Percentiles rank a stretch among this genome's conserved stretches.
Conservation (phyloP, 2,113 vertebrate genomes). For the Athene noctua region DNA sequence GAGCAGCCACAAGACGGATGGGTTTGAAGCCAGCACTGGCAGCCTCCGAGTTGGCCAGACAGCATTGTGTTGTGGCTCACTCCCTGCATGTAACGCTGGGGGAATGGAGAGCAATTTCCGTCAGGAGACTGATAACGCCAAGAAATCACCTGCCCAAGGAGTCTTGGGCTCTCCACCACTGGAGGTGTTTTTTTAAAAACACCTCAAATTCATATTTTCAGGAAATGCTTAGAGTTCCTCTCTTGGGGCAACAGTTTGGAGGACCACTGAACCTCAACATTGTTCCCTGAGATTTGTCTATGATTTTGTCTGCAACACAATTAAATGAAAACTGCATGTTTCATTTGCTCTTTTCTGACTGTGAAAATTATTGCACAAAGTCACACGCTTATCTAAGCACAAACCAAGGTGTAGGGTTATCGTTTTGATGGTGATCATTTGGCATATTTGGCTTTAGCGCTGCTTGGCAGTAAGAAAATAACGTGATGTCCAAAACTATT, state of each 20-base stretch:
- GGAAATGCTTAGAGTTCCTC: background rate
- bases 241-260: background rate
- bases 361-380: background rate
- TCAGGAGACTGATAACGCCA: background rate
- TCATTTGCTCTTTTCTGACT: rapidly evolving
- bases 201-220: background rate
- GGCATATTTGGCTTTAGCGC: rapidly evolving
- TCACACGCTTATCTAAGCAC: background rate
- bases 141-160: background rate
- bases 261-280: background rate
- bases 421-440: background rate
- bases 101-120: background rate
- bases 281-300: background rate
- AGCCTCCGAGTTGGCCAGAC: background rate
- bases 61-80: background rate
- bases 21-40: background rate
- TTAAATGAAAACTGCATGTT: background rate
- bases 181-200: background rate
- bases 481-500: background rate
- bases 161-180: background rate
- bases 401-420: background rate
- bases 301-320: background rate
- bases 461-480: background rate
- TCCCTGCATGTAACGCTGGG: rapidly evolving
- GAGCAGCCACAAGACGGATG: background rate